Evolutionary conservation across 2,888 invertebrate genomes (phyloP).

Genomic region (Tortrix viridana): DNA sequence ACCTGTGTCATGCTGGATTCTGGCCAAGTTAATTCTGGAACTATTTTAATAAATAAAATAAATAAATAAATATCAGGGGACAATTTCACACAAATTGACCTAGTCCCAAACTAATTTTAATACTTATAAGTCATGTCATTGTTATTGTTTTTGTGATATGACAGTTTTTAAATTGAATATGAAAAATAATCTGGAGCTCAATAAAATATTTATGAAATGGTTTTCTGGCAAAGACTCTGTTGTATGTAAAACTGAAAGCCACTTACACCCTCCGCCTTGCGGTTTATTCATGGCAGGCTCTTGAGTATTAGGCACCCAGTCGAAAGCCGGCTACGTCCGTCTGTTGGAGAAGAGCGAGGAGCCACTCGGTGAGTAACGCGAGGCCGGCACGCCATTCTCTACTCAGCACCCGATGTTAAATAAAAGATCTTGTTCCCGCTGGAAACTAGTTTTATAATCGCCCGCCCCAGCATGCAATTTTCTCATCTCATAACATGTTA

Average conservation of each 20-base stretch:
- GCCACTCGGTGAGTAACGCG: constrained; percentile 27
- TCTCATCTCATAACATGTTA: constrained; percentile 22
- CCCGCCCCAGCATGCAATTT: constrained; percentile 16
- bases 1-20: constrained; percentile 30
- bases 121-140: too few species aligned
- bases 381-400: constrained; percentile 27
- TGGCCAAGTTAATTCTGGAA: constrained; percentile 20
- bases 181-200: too few species aligned
- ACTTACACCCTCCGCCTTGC: too few species aligned
- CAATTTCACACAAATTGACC: too few species aligned
- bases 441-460: constrained; percentile 25
- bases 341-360: constrained; percentile 5
- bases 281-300: neutral
- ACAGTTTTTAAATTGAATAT: too few species aligned
- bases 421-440: constrained; percentile 6
- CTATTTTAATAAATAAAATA: neutral
- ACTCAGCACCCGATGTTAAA: constrained; percentile 29
- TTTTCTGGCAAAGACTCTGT: too few species aligned
- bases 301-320: neutral
- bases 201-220: too few species aligned
- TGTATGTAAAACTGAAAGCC: too few species aligned
- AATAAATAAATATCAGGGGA: too few species aligned
- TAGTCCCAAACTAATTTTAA: too few species aligned
- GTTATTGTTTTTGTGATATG: too few species aligned
- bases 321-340: constrained; percentile 5